Base-by-base conservation (phyloP, 2,797 vertebrate species). In the Apogon hyalosoma region DNA sequence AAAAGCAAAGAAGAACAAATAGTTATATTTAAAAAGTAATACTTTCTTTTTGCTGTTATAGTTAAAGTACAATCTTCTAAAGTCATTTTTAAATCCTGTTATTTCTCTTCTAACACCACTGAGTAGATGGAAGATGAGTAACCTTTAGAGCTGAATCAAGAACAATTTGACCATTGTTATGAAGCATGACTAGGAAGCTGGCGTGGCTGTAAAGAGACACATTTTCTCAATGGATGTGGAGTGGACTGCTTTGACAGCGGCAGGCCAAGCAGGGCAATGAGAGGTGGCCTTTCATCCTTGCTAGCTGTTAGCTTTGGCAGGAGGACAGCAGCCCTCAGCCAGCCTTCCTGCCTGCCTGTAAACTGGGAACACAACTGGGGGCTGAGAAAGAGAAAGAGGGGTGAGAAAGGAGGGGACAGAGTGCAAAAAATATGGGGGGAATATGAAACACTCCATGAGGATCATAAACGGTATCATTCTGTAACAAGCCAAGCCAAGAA, bases 261-360 rank as follows among this genome's bases (percentile, higher is more conserved):
- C 66, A 16, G 62, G 82, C 73, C 61, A 55, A 50, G 56, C 78
- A 60, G 81, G 63, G 75, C 77, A 77, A 77, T 82, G 82, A 90
- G 87, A 90, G 73, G 77, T 79, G 75, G 75, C 83, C 79, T 87
- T 90, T 91, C 85, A 83, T 89, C 79, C 64, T 59, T 41, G 63
- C 60, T 86, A 80, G 84, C 80, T 82, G 79, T 88, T 90, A 70
- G 88, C 82, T 87, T 90, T 92, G 90, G 90, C 89, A 87, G 63
- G 14, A 36, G 21, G 65, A 79, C 73, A 61, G 63, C 41, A 42
- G 70, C 53, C 63, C 58, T 73, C 73, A 43, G 79, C 80, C 75
- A 63, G 78, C 64, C 63, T 66, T 72, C 71, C 76, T 78, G 79
- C 64, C 74, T 79, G 71, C 63, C 73, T 83, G 71, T 63, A 77